Evolutionary conservation across 2,888 invertebrate species (phyloP), one percentile per base, ranked within the genome.

Genomic region (Drosophila bunnanda): DNA sequence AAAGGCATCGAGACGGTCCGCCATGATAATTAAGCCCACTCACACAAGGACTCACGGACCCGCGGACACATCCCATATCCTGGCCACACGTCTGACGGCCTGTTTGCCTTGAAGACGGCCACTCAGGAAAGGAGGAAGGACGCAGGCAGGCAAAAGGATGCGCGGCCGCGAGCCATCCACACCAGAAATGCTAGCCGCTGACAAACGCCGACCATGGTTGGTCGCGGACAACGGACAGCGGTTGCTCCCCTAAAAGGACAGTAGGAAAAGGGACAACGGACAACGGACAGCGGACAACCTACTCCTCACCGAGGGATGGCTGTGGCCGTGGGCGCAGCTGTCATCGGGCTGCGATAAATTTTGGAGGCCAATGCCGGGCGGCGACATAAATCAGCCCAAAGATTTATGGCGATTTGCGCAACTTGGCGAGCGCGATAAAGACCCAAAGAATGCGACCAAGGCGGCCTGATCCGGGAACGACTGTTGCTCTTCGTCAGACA

Each of bases 361-460:
- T 86, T 77, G 77, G 79, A 80, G 86, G 79, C 86, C 87, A 88
- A 82, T 80, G 85, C 82, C 86, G 82, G 60, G 68, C 83, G 75
- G 73, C 76, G 82, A 82, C 89, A 89, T 88, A 88, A 88, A 88
- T 88, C 87, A 88, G 87, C 73, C 83, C 76, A 82, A 82, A 85
- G 87, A 88, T 89, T 88, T 88, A 88, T 88, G 80, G 88, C 80
- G 80, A 81, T 87, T 79, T 82, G 80, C 82, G 77, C 75, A 77
- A 83, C 82, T 89, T 88, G 79, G 70, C 72, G 70, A 41, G 53
- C 57, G 53, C 76, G 86, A 85, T 85, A 88, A 83, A 76, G 69
- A 56, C 44, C 59, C 53, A 53, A 71, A 64, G 65, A 64, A 72
- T 70, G 55, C 54, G 50, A 28, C 54, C 36, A 34, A 55, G 41